Base-by-base conservation (phyloP, 2,113 vertebrate species). In the Pterocles burchelli region DNA sequence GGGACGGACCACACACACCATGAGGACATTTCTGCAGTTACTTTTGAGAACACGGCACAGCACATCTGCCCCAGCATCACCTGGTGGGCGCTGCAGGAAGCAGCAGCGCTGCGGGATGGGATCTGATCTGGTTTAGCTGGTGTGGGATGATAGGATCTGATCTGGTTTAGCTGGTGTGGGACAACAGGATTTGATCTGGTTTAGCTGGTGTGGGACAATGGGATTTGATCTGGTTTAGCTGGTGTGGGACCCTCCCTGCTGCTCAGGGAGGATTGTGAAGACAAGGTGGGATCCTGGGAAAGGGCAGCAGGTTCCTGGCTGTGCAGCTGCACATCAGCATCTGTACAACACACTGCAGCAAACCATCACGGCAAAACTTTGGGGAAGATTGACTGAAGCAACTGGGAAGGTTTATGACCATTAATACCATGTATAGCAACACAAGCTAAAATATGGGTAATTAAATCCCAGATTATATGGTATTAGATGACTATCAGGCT, bases 351-450 rank as follows among this genome's bases (percentile, higher is more conserved):
- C 43, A 15, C 45, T 38, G 41, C 74, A 79, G 87, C 70, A 94
- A 92, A 57, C 6, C 52, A 63, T 17, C 58, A 22, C 1, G 36
- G 57, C 46, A n/a, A 76, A 55, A 34, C 1, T 11, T 0, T 0
- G 25, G 59, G 55, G 43, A 61, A 84, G 89, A 87, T 0, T 18
- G 92, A 79, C 13, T 19, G 84, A 54, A 90, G 62, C 87, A 95
- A 48, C 62, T 36, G 89, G 77, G 81, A 45, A 36, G 79, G 6
- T 29, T 24, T 61, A 52, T 41, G 73, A 52, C 73, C 4, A 11
- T 45, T 81, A 75, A 72, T 43, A 48, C 45, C 84, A 65, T 0
- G 51, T 61, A 63, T 7, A 70, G 72, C 4, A 3, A 36, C 3
- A 49, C 71, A 52, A 80, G 2, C 29, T 28, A 33, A 80, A 86